Base-by-base conservation (phyloP, 2,888 invertebrate species). In the Tenodera sinensis region DNA sequence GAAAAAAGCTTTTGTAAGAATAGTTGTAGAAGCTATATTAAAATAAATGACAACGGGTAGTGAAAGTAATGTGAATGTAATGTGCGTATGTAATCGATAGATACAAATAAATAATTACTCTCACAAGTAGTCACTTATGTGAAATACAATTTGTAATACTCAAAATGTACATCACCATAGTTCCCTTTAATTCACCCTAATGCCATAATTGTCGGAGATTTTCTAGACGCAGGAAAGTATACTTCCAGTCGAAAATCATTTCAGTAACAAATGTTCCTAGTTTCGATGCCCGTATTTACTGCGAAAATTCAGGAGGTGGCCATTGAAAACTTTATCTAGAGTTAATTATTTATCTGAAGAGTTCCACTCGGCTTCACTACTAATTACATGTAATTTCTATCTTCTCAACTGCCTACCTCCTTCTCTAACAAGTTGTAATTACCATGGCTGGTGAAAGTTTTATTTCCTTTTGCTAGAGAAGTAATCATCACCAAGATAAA, bases 321-420 rank as follows among this genome's bases (percentile, higher is more conserved):
- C 9, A 42, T 12, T 42, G 88, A 84, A 88, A 47, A 71, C 81
- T 82, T 87, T 42, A 42, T 12, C 42, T 42, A 42, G 88, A 47
- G 54, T 83, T 85, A 89, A 89, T 89, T 83, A 91, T 92, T 71
- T 92, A 92, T 93, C 92, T 91, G 90, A 89, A 82, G 54, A 71
- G 92, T 93, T 93, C 92, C 92, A 92, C 91, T 92, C 92, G 92
- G 92, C 91, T 92, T 92, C 92, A 91, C 92, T 91, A 91, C 92
- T 92, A 93, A 93, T 92, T 92, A 92, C 92, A 92, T 91, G 91
- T 92, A 92, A 92, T 92, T 92, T 92, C 91, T 91, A 89, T 90
- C 91, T 91, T 83, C 30, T 27, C 28, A 42, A 28, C 81, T 42
- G 30, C 84, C 30, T 71, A 27, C 71, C 54, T 28, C 54, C 15